phyloP scores from a whole-genome alignment of 2,797 vertebrate genomes.

The Spondyliosoma cantharus region DNA sequence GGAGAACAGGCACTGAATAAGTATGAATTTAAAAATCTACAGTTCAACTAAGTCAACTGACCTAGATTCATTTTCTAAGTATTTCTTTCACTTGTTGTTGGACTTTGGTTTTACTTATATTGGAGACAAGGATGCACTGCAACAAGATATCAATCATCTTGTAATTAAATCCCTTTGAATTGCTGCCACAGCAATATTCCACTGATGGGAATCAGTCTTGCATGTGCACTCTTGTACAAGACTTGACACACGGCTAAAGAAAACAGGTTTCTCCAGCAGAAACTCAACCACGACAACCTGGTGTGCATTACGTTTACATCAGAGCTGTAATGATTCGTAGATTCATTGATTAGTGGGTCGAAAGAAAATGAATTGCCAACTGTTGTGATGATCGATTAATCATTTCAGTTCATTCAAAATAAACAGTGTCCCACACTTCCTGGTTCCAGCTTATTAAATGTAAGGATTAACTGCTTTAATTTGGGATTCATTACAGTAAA shows the following conservation, averaged over 20 bases:
- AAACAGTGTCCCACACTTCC: too few relatives aligned
- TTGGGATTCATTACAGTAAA: too few relatives aligned
- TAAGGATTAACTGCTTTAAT: too few relatives aligned
- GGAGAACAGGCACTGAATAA: slow-evolving; percentile 25
- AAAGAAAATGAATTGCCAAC: too few relatives aligned
- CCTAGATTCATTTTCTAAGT: neutral
- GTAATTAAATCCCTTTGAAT: neutral
- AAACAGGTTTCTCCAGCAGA: neutral
- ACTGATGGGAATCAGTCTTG: neutral
- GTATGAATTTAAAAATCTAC: slow-evolving; percentile 8
- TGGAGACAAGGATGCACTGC: neutral
- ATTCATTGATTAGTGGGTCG: too few relatives aligned
- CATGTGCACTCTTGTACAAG: neutral
- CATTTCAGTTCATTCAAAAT: too few relatives aligned
- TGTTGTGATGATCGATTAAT: too few relatives aligned
- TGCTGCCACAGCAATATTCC: neutral
- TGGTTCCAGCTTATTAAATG: too few relatives aligned
- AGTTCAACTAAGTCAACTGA: neutral
- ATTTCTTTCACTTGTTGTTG: neutral
- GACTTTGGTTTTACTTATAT: neutral
- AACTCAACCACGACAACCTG: neutral
- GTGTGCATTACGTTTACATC: neutral
- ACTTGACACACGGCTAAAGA: neutral
- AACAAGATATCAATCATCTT: neutral
- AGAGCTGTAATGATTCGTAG: too few relatives aligned